These are phyloP conservation scores for Panagrolaimus sp. DNA, from an alignment of 1,140 invertebrate genomes.

Conservation along the genomic window DNA sequence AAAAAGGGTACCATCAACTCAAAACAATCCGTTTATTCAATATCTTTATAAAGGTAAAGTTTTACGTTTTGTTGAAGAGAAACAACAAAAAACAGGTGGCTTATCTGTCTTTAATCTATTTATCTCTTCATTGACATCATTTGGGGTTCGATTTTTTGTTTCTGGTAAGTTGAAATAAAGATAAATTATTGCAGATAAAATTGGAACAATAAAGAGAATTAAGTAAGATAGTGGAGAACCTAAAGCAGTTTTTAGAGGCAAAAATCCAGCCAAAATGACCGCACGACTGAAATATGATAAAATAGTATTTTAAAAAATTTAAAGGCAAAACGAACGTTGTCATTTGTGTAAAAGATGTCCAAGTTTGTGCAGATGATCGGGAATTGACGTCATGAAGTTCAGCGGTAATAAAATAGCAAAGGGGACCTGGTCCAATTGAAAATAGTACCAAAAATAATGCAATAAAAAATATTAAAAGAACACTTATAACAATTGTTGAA, in stretches of 20 bases:
- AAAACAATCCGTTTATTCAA: no score
- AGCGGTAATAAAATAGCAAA: slow-evolving; percentile 9
- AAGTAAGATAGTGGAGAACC: neutral
- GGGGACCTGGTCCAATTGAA: neutral
- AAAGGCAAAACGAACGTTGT: neutral
- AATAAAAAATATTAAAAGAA: neutral
- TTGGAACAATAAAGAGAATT: neutral
- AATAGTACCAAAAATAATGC: slow-evolving; percentile 10
- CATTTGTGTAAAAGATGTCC: neutral
- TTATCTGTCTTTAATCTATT: no score
- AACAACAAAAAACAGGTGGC: no score
- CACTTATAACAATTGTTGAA: neutral
- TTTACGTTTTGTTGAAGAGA: no score
- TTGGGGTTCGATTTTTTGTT: slow-evolving; percentile 3
- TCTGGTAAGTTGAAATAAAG: slow-evolving; percentile 5
- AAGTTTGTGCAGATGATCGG: neutral
- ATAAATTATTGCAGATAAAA: neutral
- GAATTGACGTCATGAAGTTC: neutral
- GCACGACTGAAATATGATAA: neutral
- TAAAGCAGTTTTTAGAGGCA: neutral
- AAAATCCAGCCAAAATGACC: neutral
- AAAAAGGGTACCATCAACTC: no score
- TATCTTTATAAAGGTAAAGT: no score
- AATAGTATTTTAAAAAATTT: neutral
- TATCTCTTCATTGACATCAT: neutral